Evolutionary conservation across 2,113 vertebrate species (phyloP).

Genomic region (Diadophis punctatus): DNA sequence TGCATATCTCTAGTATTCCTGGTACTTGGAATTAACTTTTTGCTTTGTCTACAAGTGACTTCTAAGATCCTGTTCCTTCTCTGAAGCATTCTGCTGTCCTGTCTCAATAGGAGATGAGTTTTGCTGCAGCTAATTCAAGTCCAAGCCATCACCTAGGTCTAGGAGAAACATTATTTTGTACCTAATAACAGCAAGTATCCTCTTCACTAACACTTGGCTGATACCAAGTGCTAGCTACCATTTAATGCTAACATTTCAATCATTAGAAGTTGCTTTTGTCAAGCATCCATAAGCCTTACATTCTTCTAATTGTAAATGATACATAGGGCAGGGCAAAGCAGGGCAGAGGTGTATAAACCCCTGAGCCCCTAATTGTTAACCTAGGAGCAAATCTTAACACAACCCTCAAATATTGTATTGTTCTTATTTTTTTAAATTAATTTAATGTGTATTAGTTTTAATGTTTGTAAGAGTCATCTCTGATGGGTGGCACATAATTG

Average conservation of each 20-base stretch:
- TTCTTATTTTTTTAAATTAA: no score
- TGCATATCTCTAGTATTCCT: no score
- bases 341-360: neutral
- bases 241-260: neutral
- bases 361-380: neutral
- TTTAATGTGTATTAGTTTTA: no score
- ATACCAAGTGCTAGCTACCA: neutral
- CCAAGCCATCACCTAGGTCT: neutral
- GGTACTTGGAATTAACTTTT: no score
- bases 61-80: no score
- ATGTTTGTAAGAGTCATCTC: no score
- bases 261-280: neutral
- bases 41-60: no score
- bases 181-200: neutral
- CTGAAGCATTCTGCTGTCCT: no score
- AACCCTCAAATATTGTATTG: no score
- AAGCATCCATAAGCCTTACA: neutral
- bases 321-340: rapidly evolving
- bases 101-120: no score
- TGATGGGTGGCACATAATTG: no score
- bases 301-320: neutral
- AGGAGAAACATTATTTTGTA: neutral
- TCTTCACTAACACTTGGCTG: neutral
- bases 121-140: neutral
- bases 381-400: neutral